phyloP scores from a whole-genome alignment of 1,140 invertebrate genomes.

The Bombus breviceps region DNA sequence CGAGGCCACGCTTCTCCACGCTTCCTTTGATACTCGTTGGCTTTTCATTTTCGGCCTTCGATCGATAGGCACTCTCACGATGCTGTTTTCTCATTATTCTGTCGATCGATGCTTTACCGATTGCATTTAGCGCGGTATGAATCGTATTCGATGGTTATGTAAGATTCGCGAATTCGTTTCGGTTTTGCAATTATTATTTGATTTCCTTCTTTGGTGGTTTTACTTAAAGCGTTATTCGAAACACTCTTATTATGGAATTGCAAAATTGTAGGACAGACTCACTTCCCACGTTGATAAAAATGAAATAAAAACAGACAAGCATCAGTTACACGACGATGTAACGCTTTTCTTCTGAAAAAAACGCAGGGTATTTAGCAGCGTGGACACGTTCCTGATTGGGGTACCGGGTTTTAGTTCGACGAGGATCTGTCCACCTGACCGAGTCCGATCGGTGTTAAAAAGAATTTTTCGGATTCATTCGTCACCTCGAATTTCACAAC shows the following conservation, averaged over 20 bases:
- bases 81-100: background rate
- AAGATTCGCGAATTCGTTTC: background rate
- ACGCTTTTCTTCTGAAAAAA: too few relatives aligned
- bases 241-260: background rate
- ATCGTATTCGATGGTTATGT: background rate
- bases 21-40: background rate
- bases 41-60: background rate
- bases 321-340: too few relatives aligned
- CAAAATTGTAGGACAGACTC: background rate
- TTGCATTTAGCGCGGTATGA: background rate
- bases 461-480: conserved; percentile 57
- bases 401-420: background rate
- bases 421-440: conserved; percentile 55
- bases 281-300: background rate
- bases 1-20: background rate
- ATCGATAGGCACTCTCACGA: background rate
- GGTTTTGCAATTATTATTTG: too few relatives aligned
- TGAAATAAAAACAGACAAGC: background rate
- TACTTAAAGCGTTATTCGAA: background rate
- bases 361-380: background rate
- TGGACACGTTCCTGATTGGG: conserved; percentile 11
- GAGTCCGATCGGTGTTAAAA: conserved; percentile 61
- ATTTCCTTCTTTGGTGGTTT: background rate
- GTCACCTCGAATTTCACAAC: conserved; percentile 49
- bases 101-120: background rate